phyloP scores from a whole-genome alignment of 92 coral and sea anemone genomes.

The Porites lobata region DNA sequence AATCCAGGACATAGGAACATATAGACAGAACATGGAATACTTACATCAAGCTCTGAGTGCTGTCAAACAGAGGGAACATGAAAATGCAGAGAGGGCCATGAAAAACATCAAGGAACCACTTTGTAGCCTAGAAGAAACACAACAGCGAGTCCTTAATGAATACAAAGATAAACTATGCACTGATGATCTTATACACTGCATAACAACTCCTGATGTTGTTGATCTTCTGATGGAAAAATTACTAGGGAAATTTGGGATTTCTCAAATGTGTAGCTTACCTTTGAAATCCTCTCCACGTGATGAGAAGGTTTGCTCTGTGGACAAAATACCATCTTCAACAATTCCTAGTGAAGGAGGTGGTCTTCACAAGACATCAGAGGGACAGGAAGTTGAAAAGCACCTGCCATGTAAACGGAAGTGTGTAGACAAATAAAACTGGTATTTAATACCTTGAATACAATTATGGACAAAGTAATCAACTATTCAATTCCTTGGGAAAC shows the following conservation, averaged over 20 bases:
- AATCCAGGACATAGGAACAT: constrained; percentile 76
- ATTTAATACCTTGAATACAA: not conserved
- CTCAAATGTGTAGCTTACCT: constrained; percentile 8
- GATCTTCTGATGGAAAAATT: constrained; percentile 68
- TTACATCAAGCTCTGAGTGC: constrained; percentile 54
- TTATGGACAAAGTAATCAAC: not conserved
- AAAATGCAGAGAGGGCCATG: not conserved
- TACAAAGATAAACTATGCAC: constrained; percentile 23
- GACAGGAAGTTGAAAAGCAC: not conserved
- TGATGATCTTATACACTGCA: constrained; percentile 79
- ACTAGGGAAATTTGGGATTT: constrained; percentile 48
- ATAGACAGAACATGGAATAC: constrained; percentile 74
- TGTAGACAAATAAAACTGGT: not conserved
- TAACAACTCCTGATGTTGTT: constrained; percentile 82
- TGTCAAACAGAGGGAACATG: constrained; percentile 5
- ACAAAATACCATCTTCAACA: not conserved
- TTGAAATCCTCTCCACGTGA: not conserved
- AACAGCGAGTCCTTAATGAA: not conserved
- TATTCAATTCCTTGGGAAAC: not conserved
- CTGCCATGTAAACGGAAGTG: constrained; percentile 8
- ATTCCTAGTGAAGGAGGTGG: not conserved
- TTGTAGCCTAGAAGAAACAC: not conserved
- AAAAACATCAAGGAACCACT: not conserved
- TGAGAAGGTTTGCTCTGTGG: not conserved
- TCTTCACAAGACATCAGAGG: not conserved